These are phyloP conservation scores for Rhabdomys dilectus DNA, from an alignment of 2,113 vertebrate genomes.

Conservation along the genomic window DNA sequence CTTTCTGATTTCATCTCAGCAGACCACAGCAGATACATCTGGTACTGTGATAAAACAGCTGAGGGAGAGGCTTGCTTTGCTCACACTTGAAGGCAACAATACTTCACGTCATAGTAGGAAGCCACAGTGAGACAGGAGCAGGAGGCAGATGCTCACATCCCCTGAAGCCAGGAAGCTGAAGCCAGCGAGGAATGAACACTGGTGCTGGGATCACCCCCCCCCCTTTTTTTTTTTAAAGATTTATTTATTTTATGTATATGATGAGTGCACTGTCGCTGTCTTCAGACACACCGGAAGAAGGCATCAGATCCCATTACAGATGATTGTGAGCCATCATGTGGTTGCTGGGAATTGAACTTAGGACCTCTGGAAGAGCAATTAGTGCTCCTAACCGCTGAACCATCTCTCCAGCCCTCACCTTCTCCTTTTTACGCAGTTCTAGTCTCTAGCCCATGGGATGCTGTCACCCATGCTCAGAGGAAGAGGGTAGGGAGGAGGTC, in stretches of 20 bases:
- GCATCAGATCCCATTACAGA: too few relatives aligned
- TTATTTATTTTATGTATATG: too few relatives aligned
- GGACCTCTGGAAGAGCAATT: too few relatives aligned
- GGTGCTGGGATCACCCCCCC: background rate
- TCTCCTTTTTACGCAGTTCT: background rate
- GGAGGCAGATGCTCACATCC: too few relatives aligned
- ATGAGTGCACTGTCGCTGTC: too few relatives aligned
- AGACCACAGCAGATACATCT: background rate
- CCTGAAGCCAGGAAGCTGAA: background rate
- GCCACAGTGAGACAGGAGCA: background rate
- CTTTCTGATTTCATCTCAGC: background rate
- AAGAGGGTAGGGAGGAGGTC: fast-evolving
- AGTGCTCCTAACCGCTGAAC: too few relatives aligned
- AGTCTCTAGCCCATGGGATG: background rate
- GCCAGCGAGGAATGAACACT: background rate
- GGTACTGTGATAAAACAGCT: background rate
- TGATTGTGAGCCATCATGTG: too few relatives aligned
- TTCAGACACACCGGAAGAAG: too few relatives aligned
- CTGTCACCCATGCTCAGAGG: background rate
- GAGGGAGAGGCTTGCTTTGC: background rate
- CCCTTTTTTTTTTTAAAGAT: too few relatives aligned
- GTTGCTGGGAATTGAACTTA: too few relatives aligned
- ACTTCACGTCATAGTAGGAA: background rate
- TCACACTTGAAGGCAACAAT: background rate
- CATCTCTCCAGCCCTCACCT: too few relatives aligned